phyloP scores from a whole-genome alignment of 1,140 invertebrate species.

The Gryllus bimaculatus region DNA sequence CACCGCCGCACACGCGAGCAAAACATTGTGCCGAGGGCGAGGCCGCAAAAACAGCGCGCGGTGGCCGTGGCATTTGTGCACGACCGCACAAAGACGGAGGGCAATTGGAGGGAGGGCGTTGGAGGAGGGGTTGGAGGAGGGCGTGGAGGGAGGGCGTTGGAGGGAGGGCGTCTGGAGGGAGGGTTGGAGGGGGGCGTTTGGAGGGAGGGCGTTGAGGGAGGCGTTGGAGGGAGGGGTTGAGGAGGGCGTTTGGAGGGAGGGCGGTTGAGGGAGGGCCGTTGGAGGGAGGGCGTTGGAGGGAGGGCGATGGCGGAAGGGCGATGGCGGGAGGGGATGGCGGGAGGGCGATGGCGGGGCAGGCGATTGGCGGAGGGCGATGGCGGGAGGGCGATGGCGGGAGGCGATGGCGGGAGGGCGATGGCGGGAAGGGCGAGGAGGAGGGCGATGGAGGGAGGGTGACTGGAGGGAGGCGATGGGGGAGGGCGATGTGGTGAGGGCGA shows the following conservation, averaged over 20 bases:
- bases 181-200: background rate
- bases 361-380: too few species aligned
- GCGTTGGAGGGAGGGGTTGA: background rate
- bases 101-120: constrained; percentile 10
- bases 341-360: too few species aligned
- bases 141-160: background rate
- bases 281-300: too few species aligned
- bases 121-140: constrained; percentile 12
- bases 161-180: constrained; percentile 6
- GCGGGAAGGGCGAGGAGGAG: constrained; percentile 14
- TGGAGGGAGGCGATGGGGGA: background rate
- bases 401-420: constrained; percentile 7
- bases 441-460: constrained; percentile 7
- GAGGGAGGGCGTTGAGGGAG: constrained; percentile 8
- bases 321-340: too few species aligned
- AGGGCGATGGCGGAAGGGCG: too few species aligned
- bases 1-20: too few species aligned
- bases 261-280: too few species aligned
- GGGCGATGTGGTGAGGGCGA: background rate
- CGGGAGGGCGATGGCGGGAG: background rate
- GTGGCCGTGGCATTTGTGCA: too few species aligned
- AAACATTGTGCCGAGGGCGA: too few species aligned
- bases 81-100: too few species aligned
- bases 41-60: too few species aligned
- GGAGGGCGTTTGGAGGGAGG: too few species aligned